Evolutionary conservation across 2,888 invertebrate genomes (phyloP).

Genomic region (Leucophenga maculata): DNA sequence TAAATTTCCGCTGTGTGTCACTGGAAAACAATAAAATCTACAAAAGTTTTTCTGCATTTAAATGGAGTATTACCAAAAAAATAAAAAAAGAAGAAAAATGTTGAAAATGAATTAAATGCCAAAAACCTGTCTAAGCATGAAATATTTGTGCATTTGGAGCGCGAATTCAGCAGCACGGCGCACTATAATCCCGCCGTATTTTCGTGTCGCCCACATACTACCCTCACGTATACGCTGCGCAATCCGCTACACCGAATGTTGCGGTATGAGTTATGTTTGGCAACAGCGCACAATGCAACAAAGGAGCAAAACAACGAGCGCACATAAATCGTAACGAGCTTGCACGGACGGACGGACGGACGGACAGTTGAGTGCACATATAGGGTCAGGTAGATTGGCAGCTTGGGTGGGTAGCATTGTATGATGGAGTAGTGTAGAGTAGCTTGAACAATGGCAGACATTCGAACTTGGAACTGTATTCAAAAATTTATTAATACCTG

Average conservation of each 20-base stretch:
- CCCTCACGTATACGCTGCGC: background rate
- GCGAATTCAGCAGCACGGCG: background rate
- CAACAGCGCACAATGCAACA: background rate
- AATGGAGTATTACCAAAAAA: background rate
- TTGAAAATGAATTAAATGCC: conserved; percentile 10
- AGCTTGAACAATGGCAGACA: background rate
- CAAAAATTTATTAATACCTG: conserved; percentile 1
- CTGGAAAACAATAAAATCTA: no score
- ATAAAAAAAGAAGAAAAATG: background rate
- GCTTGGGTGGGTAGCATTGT: background rate
- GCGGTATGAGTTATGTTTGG: conserved; percentile 2
- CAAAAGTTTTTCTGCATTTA: background rate
- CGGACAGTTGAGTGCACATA: no score
- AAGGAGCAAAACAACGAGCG: conserved; percentile 7
- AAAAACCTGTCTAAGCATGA: conserved; percentile 12
- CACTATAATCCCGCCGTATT: conserved; percentile 10
- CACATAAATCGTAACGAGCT: conserved; percentile 9
- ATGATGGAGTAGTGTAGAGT: background rate
- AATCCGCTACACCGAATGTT: conserved; percentile 6
- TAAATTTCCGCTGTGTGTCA: background rate
- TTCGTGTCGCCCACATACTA: background rate
- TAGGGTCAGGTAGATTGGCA: no score
- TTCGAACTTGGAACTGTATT: background rate
- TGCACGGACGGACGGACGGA: background rate
- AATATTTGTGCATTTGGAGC: conserved; percentile 8